A percentile compares a stretch with the other conserved stretches of the same genome.
Conservation (phyloP, 2,888 invertebrate genomes). For the Dynastes tityus region DNA sequence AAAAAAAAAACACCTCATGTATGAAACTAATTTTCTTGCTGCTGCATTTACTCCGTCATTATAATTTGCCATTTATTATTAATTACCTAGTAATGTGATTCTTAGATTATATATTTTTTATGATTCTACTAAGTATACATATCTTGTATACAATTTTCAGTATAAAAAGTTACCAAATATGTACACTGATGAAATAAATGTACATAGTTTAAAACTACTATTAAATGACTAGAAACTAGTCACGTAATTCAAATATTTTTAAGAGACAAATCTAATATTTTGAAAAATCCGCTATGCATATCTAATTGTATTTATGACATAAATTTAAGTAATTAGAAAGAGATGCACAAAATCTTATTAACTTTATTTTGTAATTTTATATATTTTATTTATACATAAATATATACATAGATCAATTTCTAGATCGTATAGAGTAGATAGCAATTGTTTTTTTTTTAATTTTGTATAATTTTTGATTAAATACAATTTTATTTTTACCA, state of each 20-base stretch:
- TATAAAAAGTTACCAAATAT: slow-evolving; percentile 72
- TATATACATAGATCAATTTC: slow-evolving; percentile 64
- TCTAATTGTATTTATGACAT: slow-evolving; percentile 66
- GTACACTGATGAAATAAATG: slow-evolving; percentile 67
- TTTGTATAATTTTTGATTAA: slow-evolving; percentile 69
- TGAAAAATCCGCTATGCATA: slow-evolving; percentile 63
- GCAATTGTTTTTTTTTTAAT: slow-evolving; percentile 65
- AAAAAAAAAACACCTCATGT: neutral
- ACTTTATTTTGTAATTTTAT: slow-evolving; percentile 65
- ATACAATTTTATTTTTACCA: slow-evolving; percentile 69
- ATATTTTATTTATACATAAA: slow-evolving; percentile 62
- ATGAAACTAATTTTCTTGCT: slow-evolving; percentile 3
- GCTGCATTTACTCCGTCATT: slow-evolving; percentile 18
- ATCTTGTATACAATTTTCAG: slow-evolving; percentile 62
- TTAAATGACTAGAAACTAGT: slow-evolving; percentile 69
- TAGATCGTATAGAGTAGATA: slow-evolving; percentile 67
- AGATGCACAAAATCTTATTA: slow-evolving; percentile 63
- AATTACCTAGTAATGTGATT: slow-evolving; percentile 68
- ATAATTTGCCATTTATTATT: slow-evolving; percentile 64
- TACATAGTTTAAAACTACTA: slow-evolving; percentile 64
- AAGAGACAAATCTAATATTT: slow-evolving; percentile 62
- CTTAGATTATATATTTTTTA: slow-evolving; percentile 56
- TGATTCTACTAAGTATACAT: slow-evolving; percentile 49
- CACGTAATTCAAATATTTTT: slow-evolving; percentile 66
- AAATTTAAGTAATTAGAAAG: slow-evolving; percentile 60